phyloP scores from a whole-genome alignment of 92 coral and sea anemone genomes.

The Montipora capitata region DNA sequence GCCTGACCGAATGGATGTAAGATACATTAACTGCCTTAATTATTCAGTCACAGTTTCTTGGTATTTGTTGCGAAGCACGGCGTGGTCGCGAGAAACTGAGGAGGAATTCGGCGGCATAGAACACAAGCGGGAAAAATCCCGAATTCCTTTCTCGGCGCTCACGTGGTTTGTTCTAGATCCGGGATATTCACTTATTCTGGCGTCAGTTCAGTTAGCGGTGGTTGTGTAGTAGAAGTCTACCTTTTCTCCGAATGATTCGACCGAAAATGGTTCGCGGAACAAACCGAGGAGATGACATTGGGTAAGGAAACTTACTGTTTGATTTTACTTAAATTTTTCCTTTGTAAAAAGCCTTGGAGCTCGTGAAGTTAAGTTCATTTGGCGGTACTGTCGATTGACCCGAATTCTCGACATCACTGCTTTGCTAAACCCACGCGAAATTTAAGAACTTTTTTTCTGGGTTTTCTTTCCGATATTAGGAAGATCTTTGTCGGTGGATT shows the following conservation, averaged over 20 bases:
- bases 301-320: constrained; percentile 70
- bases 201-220: neutral
- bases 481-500: constrained; percentile 97
- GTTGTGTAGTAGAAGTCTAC: too few species aligned
- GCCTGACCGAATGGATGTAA: too few species aligned
- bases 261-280: constrained; percentile 56
- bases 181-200: constrained; percentile 8
- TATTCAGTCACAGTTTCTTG: too few species aligned
- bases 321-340: neutral
- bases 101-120: too few species aligned
- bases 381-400: too few species aligned
- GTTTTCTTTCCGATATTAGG: constrained; percentile 62
- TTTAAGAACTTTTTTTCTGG: neutral
- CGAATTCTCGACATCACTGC: neutral
- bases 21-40: too few species aligned
- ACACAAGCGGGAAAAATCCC: neutral
- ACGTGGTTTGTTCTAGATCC: constrained; percentile 27
- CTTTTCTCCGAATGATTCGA: constrained; percentile 8
- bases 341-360: neutral
- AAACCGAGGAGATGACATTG: constrained; percentile 89
- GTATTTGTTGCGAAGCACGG: too few species aligned
- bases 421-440: neutral
- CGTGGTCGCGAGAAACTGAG: too few species aligned
- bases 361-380: neutral
- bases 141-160: neutral